Evolutionary conservation across 2,797 vertebrate genomes (phyloP), one percentile per base, ranked within the genome.

Genomic region (Thaleichthys pacificus): DNA sequence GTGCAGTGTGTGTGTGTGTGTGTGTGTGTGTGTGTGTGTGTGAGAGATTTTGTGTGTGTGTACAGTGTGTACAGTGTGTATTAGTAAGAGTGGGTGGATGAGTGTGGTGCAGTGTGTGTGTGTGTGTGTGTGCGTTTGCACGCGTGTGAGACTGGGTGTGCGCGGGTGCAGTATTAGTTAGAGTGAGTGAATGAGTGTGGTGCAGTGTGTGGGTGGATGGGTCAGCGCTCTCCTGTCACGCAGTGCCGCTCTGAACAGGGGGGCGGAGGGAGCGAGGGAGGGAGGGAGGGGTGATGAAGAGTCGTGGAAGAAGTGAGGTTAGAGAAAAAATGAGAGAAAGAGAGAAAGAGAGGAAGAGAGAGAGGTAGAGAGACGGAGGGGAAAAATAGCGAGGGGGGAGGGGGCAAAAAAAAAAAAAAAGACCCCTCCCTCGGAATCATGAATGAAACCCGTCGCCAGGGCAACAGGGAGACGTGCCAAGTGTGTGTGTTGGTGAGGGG

Each of bases 391-490:
- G n/a, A 61, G 49, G 24, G 35, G 49, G 24, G 35, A 5, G 22
- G 22, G 58, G 42, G 3, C 3, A 15, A 4, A 32, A 30, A 9
- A 42, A 17, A 26, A 30, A 3, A 1, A 9, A 26, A n/a, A 17
- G 15, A 14, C 24, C n/a, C 32, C 17, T 66, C 69, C 35, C 15
- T 72, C 64, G 61, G 72, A 85, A 69, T 81, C 74, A 88, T 88
- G 82, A 90, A 88, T 89, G 82, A 85, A 85, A 85, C 28, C 49
- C 22, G 1, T 87, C 76, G 69, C 77, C 70, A 85, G 24, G 60
- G 86, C 66, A 89, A 87, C 83, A 35, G 58, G 19, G 57, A 56
- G 61, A 64, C 69, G 19, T 61, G 63, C 60, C 54, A 62, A 66
- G 38, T 35, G 32, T 35, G 32, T 35, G 32, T 35, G 32, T 35